A percentile compares a stretch with the other conserved stretches of the same genome.
Evolutionary conservation across 2,113 vertebrate genomes (phyloP).

Genomic region (Tretioscincus oriximinensis): DNA sequence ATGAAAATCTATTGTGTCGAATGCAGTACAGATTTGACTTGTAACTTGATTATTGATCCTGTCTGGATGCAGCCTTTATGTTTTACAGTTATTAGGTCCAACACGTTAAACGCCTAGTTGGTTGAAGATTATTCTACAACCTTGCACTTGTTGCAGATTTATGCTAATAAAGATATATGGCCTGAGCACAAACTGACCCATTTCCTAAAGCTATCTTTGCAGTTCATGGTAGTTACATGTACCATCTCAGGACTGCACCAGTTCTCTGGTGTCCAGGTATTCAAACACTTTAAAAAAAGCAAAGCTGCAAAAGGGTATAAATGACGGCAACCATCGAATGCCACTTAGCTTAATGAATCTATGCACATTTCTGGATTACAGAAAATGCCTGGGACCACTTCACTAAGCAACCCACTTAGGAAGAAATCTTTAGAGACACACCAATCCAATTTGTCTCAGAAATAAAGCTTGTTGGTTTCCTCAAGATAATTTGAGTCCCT

Average conservation of each 20-base stretch:
- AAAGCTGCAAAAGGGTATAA: conserved; percentile 46
- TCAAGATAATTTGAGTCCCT: conserved; percentile 52
- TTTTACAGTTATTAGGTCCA: no score
- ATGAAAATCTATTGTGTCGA: no score
- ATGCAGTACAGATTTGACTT: no score
- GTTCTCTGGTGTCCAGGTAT: background rate
- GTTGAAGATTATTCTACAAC: no score
- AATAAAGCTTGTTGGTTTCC: conserved; percentile 59
- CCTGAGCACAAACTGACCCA: background rate
- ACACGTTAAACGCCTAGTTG: no score
- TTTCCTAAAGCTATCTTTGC: background rate
- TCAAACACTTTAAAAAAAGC: conserved; percentile 24
- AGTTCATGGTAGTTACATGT: background rate
- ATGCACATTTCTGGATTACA: conserved; percentile 63
- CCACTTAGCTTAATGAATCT: conserved; percentile 66
- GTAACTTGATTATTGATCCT: no score
- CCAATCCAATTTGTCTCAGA: conserved; percentile 55
- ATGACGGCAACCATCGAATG: conserved; percentile 33
- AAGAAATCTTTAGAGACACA: conserved; percentile 45
- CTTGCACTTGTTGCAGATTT: no score
- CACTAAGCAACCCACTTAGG: conserved; percentile 45
- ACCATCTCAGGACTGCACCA: background rate
- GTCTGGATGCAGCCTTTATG: no score
- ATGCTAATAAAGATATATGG: background rate
- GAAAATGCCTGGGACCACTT: conserved; percentile 63